Conservation (phyloP, 2,888 invertebrate genomes). For the Lydus trimaculatus region DNA sequence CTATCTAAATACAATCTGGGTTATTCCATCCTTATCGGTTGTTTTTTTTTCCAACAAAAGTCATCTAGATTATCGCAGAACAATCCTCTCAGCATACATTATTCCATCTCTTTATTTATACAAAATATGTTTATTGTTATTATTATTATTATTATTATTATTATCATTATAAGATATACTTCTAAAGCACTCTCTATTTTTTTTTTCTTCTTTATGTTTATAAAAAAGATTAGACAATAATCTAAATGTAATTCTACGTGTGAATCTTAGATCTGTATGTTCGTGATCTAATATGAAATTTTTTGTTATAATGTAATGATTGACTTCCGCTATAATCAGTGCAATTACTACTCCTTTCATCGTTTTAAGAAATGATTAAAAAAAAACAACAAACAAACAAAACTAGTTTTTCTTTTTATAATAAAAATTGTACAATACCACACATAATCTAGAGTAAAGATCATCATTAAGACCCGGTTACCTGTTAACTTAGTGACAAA, state of each 20-base stretch:
- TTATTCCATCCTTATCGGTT: conserved; percentile 46
- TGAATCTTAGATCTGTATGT: conserved; percentile 29
- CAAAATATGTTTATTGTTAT: neutral
- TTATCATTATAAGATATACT: neutral
- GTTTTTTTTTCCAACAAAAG: conserved; percentile 28
- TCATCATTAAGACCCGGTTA: conserved; percentile 11
- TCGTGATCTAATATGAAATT: conserved; percentile 32
- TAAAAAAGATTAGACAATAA: conserved; percentile 16
- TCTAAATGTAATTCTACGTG: conserved; percentile 27
- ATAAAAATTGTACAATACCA: neutral
- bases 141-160: neutral
- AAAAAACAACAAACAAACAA: neutral
- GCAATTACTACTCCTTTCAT: conserved; percentile 21
- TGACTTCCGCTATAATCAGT: conserved; percentile 27
- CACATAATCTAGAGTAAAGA: conserved; percentile 19
- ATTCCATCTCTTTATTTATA: conserved; percentile 1
- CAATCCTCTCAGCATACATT: conserved; percentile 22
- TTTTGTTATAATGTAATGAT: conserved; percentile 26
- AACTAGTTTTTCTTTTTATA: neutral
- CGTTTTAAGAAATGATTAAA: conserved; percentile 16
- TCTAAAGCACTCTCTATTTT: conserved; percentile 19
- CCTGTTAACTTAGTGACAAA: conserved; percentile 15
- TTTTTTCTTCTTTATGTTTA: conserved; percentile 21
- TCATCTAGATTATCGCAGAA: conserved; percentile 47
- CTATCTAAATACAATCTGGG: conserved; percentile 53